Evolutionary conservation across 2,113 vertebrate species (phyloP), one percentile per base, ranked within the genome.

Genomic region (Pollachius pollachius): DNA sequence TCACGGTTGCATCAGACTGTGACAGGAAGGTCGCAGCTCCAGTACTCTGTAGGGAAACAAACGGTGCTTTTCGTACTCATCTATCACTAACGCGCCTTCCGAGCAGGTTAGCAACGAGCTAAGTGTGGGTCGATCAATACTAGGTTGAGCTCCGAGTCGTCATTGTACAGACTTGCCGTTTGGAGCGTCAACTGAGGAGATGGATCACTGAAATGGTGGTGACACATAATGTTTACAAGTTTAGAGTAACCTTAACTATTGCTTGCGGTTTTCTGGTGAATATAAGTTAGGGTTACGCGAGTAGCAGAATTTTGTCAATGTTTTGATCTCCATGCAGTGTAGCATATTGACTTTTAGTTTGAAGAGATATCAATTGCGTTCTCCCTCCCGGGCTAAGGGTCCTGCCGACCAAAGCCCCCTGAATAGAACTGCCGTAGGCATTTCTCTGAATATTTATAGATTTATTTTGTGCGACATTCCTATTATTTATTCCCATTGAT

Each of bases 251-350:
- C 54, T 57, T 57, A 57, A 13, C 15, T 5, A 48, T 48, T 13
- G 41, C 41, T 48, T 48, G 41, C 41, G 41, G 41, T 9, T 48
- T 48, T 9, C 11, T 48, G 41, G 41, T 9, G n/a, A 57, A 13
- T 57, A 5, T 16, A 17, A 13, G 15, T 57, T 57, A 17, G n/a
- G 54, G 27, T 63, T 23, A 34, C 16, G 30, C 17, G 15, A 1
- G 54, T 57, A 57, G 62, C 62, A 63, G 25, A 63, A 16, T 15
- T 7, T 60, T 60, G 27, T 34, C 30, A n/a, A 63, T 63, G 62
- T 63, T 34, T 34, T 23, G 27, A 34, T 30, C 62, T 34, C 17
- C 27, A 63, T 37, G 27, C 25, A 63, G 23, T 63, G 25, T 34
- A 34, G 23, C 25, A 30, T 63, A 57, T n/a, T 16, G 27, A 34